A percentile compares a stretch with the other conserved stretches of the same genome.
These are phyloP conservation scores for Falco novaeseelandiae DNA, from an alignment of 2,797 vertebrate genomes.

Conservation along the genomic window DNA sequence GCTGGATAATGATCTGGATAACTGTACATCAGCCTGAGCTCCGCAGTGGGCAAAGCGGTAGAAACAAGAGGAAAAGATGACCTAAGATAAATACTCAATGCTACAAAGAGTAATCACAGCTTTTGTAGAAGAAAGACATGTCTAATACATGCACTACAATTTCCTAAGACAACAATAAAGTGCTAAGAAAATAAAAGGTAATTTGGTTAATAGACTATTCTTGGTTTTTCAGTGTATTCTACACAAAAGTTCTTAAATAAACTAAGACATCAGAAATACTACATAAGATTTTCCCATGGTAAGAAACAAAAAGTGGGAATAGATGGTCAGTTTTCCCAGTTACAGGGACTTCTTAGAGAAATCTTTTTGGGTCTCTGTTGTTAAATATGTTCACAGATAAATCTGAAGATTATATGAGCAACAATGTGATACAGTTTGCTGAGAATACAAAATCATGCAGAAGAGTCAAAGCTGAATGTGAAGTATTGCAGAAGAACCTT, in stretches of 20 bases:
- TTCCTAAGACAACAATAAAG: neutral
- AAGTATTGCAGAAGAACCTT: neutral
- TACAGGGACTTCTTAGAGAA: neutral
- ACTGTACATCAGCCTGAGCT: neutral
- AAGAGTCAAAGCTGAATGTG: neutral
- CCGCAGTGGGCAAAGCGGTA: neutral
- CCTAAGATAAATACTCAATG: neutral
- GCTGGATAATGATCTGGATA: neutral
- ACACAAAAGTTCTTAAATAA: neutral
- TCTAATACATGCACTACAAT: neutral
- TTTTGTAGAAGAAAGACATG: neutral
- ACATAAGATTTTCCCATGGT: neutral
- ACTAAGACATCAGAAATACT: neutral
- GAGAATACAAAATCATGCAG: neutral
- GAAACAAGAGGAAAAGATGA: neutral
- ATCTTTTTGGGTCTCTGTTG: accelerated
- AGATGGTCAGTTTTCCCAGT: neutral
- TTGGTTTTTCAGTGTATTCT: neutral
- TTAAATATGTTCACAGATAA: neutral
- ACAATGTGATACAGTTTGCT: neutral
- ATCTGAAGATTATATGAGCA: neutral
- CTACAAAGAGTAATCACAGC: neutral
- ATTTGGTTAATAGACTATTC: neutral
- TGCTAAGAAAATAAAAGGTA: neutral
- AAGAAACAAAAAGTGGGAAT: neutral